Base-by-base conservation (phyloP, 2,888 invertebrate species). In the Polia nebulosa region DNA sequence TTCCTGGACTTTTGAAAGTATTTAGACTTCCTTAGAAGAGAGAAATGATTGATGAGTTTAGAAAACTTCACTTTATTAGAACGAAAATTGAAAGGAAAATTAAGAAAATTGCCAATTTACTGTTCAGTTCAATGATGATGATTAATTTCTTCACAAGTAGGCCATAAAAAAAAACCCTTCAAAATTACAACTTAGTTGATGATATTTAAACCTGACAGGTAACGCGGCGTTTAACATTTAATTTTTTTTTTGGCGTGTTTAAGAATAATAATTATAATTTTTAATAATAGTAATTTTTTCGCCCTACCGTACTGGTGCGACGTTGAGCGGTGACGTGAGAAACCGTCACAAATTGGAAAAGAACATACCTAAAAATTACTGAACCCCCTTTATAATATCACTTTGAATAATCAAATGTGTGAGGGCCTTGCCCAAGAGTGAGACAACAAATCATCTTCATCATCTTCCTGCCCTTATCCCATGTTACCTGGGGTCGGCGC, bases 31-130 rank as follows among this genome's bases (percentile, higher is more conserved):
- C 44, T 44, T 32, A 36, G 36, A 47, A 57, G 20, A 61, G 27
- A 41, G 34, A 34, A 77, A 58, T 77, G 71, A 74, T 74, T 74
- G 72, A 74, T 74, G 78, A 62, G 41, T 41, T 74, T 22, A 36
- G 45, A 32, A 66, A 72, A 76, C 49, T 59, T 57, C 22, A 36
- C 27, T 67, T 41, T 39, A 22, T 47, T 32, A 22, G 20, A 68
- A 49, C 1, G 34, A 53, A 57, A 34, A 52, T 65, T 57, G 8
- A 56, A 32, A 36, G 36, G 53, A 51, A 57, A 52, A 64, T 45
- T 62, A 47, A 22, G 29, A 64, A 64, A 49, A 20, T 67, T 6
- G 53, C 22, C 41, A 47, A 72, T 68, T 53, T 53, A 69, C 39
- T 36, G 11, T 44, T 49, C 20, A 8, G 32, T 44, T 47, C 22